A percentile compares a stretch with the other conserved stretches of the same genome.
phyloP scores from a whole-genome alignment of 2,113 vertebrate genomes.

The Felis chaus region DNA sequence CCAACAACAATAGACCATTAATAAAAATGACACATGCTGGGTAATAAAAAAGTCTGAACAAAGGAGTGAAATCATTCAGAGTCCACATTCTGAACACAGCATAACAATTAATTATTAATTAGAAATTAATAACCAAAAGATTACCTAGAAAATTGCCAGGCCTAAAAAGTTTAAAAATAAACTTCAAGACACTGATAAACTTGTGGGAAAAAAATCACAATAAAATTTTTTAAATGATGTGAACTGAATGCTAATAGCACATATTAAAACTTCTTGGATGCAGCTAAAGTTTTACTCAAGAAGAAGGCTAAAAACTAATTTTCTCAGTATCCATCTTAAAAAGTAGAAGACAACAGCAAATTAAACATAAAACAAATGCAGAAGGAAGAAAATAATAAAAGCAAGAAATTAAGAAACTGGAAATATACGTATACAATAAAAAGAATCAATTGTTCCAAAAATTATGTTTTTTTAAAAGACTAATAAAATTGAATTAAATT shows the following conservation, averaged over 20 bases:
- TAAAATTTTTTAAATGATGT: background rate
- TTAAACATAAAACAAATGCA: background rate
- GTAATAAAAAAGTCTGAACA: background rate
- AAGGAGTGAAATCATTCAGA: background rate
- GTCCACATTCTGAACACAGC: background rate
- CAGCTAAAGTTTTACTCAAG: background rate
- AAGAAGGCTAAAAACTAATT: background rate
- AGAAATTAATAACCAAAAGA: background rate
- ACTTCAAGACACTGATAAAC: background rate
- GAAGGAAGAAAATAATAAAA: background rate
- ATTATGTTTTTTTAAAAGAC: background rate
- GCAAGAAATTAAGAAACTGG: background rate
- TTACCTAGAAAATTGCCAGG: background rate
- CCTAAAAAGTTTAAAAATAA: background rate
- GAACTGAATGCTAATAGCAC: background rate
- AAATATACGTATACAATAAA: background rate
- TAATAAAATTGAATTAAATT: background rate
- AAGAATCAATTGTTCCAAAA: background rate
- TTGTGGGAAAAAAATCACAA: background rate
- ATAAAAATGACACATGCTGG: background rate
- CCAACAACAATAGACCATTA: background rate
- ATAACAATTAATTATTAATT: background rate
- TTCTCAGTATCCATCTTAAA: background rate
- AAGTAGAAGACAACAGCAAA: background rate
- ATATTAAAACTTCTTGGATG: background rate